These are phyloP conservation scores for Lordiphosa stackelbergi DNA, from an alignment of 1,140 invertebrate genomes.

Conservation along the genomic window DNA sequence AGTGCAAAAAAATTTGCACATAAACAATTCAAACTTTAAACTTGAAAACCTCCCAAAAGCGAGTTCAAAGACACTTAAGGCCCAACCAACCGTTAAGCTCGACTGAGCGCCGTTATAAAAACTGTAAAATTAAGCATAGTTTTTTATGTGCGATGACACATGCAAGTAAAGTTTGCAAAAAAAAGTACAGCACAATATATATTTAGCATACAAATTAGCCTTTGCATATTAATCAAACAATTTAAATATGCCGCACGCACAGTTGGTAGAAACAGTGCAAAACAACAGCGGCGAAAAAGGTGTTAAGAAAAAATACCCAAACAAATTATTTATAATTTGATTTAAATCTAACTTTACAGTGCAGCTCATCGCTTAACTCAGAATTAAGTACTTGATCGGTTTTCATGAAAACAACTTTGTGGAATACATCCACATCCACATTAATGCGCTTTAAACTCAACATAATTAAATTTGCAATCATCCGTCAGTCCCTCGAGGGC, in stretches of 20 bases:
- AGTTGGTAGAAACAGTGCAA: neutral
- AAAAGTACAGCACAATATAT: slow-evolving; percentile 29
- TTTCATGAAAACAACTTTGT: too few relatives aligned
- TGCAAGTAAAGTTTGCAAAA: slow-evolving; percentile 13
- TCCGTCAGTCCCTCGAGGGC: slow-evolving; percentile 18
- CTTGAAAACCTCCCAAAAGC: neutral
- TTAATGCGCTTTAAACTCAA: slow-evolving; percentile 8
- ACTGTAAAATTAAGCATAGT: slow-evolving; percentile 21
- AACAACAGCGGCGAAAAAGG: neutral
- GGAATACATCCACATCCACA: too few relatives aligned
- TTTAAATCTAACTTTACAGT: too few relatives aligned
- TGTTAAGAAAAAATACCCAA: slow-evolving; percentile 13
- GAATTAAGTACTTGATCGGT: too few relatives aligned
- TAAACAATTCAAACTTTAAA: slow-evolving; percentile 17
- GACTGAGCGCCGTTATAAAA: slow-evolving; percentile 5
- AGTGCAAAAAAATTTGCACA: slow-evolving; percentile 26
- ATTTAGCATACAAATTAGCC: slow-evolving; percentile 65
- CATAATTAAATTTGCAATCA: slow-evolving; percentile 3
- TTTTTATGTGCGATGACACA: slow-evolving; percentile 27
- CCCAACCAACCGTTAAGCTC: slow-evolving; percentile 22
- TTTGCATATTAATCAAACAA: slow-evolving; percentile 63
- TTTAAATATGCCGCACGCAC: slow-evolving; percentile 35
- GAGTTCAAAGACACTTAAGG: slow-evolving; percentile 53
- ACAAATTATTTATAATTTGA: neutral
- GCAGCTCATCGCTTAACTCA: too few relatives aligned